phyloP scores from a whole-genome alignment of 2,797 vertebrate genomes.

The Cephalopachus bancanus region DNA sequence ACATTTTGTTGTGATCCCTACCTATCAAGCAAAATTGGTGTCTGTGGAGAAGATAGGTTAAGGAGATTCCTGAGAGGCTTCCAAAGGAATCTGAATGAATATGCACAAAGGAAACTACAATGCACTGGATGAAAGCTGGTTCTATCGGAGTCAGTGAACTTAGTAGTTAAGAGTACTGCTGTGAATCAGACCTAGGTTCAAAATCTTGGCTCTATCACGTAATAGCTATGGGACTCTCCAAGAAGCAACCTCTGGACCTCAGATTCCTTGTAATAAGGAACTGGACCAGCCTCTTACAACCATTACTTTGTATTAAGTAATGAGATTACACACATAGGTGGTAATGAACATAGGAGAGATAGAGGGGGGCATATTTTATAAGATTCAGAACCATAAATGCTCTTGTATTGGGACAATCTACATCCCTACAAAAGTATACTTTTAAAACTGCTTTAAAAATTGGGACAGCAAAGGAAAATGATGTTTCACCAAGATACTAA shows the following conservation, averaged over 20 bases:
- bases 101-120: not conserved
- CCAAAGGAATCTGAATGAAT: conserved; percentile 16
- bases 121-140: not conserved
- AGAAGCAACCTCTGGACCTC: not conserved
- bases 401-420: conserved; percentile 53
- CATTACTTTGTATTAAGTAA: not conserved
- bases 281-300: not conserved
- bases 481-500: conserved; percentile 55
- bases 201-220: conserved; percentile 53
- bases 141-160: not conserved
- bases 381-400: conserved; percentile 26
- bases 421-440: conserved; percentile 39
- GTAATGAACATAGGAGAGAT: conserved; percentile 34
- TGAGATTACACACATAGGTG: conserved; percentile 14
- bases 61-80: conserved; percentile 28
- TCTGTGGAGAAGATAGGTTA: not conserved
- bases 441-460: conserved; percentile 49
- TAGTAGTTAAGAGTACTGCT: conserved; percentile 1
- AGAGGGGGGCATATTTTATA: not conserved
- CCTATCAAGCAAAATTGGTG: conserved; percentile 4
- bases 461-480: conserved; percentile 40
- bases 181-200: conserved; percentile 30
- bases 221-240: not conserved
- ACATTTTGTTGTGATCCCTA: not conserved
- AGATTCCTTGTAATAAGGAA: not conserved